A percentile compares a stretch with the other conserved stretches of the same genome.
Conservation (phyloP, 2,888 invertebrate genomes). For the Hydriomena furcata region DNA sequence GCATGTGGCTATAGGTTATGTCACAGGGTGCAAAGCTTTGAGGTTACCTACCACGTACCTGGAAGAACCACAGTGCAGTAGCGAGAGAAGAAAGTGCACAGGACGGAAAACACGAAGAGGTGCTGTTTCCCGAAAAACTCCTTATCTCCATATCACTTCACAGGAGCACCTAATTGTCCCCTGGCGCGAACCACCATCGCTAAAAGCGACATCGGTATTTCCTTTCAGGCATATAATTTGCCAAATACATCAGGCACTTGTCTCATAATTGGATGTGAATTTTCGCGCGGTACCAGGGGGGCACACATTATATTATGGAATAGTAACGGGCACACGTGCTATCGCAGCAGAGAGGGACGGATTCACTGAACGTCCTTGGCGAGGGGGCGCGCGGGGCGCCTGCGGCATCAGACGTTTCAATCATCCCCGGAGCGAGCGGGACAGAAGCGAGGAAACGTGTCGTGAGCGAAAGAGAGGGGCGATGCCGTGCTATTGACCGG, state of each 20-base stretch:
- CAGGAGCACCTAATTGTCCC: slow-evolving; percentile 70
- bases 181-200: slow-evolving; percentile 66
- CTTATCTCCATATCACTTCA: slow-evolving; percentile 81
- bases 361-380: slow-evolving; percentile 84
- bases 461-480: slow-evolving; percentile 61
- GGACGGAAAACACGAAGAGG: slow-evolving; percentile 77
- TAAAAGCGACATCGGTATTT: slow-evolving; percentile 63
- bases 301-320: slow-evolving; percentile 82
- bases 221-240: slow-evolving; percentile 76
- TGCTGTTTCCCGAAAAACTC: slow-evolving; percentile 63
- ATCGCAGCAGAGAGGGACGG: slow-evolving; percentile 83
- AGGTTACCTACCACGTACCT: slow-evolving; percentile 55
- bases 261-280: slow-evolving; percentile 81
- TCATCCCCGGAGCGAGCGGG: slow-evolving; percentile 77
- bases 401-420: slow-evolving; percentile 84
- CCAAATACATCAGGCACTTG: slow-evolving; percentile 80
- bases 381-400: slow-evolving; percentile 81
- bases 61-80: slow-evolving; percentile 60
- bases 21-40: slow-evolving; percentile 22
- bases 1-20: slow-evolving; percentile 29
- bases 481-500: slow-evolving; percentile 82
- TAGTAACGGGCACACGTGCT: slow-evolving; percentile 82
- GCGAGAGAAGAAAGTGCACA: slow-evolving; percentile 67
- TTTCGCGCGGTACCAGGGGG: slow-evolving; percentile 78
- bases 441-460: slow-evolving; percentile 45